phyloP scores from a whole-genome alignment of 2,888 invertebrate species.

The Formica aserva region DNA sequence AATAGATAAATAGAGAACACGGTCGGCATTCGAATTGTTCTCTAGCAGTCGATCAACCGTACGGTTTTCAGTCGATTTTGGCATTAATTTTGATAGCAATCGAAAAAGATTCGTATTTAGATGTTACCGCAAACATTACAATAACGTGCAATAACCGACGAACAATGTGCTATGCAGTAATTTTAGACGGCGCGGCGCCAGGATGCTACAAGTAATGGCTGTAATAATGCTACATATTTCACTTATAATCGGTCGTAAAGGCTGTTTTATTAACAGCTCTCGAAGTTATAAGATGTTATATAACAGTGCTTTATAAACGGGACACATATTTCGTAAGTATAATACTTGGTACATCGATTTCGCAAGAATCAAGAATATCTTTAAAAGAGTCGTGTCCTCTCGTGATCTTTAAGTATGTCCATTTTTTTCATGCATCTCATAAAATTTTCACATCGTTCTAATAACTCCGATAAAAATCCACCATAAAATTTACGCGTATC shows the following conservation, averaged over 20 bases:
- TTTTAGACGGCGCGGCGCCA: slow-evolving; percentile 35
- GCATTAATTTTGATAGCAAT: slow-evolving; percentile 57
- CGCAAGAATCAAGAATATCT: slow-evolving; percentile 16
- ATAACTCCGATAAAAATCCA: background rate
- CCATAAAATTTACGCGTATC: slow-evolving; percentile 1
- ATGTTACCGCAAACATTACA: slow-evolving; percentile 22
- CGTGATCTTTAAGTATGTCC: background rate
- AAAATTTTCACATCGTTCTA: background rate
- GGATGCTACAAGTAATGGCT: slow-evolving; percentile 64
- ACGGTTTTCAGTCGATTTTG: slow-evolving; percentile 31
- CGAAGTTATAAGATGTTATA: slow-evolving; percentile 38
- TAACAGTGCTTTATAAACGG: slow-evolving; percentile 25
- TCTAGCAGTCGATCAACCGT: slow-evolving; percentile 47
- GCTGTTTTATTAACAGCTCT: slow-evolving; percentile 44
- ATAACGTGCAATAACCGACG: slow-evolving; percentile 23
- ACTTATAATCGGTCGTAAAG: slow-evolving; percentile 55
- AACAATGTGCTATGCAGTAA: slow-evolving; percentile 54
- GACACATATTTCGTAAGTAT: slow-evolving; percentile 20
- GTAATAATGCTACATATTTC: slow-evolving; percentile 67
- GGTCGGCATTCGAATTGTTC: slow-evolving; percentile 64
- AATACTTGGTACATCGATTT: slow-evolving; percentile 59
- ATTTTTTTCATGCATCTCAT: background rate
- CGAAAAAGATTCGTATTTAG: slow-evolving; percentile 11
- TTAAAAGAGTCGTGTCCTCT: background rate
- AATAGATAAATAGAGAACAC: slow-evolving; percentile 23